These are phyloP conservation scores for Amphiduros pacificus DNA, from an alignment of 2,888 invertebrate species.

Conservation along the genomic window DNA sequence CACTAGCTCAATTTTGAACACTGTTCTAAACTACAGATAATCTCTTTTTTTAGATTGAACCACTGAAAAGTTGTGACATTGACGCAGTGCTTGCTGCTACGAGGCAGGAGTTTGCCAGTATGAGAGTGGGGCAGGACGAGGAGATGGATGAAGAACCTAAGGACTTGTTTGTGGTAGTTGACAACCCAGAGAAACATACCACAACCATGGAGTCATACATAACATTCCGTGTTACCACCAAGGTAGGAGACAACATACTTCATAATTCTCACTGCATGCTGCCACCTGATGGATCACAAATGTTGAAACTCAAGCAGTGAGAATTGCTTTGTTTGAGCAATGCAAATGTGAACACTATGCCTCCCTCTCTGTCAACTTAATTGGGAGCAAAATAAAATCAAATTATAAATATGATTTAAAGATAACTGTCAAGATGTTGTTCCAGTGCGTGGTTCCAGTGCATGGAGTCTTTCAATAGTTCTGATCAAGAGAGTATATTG, in stretches of 20 bases:
- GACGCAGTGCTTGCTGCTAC: slow-evolving; percentile 12
- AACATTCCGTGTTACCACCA: slow-evolving; percentile 71
- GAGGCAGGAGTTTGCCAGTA: slow-evolving; percentile 14
- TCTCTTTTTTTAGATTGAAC: slow-evolving; percentile 3
- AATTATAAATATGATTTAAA: too few relatives aligned
- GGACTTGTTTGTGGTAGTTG: slow-evolving; percentile 71
- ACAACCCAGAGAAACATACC: slow-evolving; percentile 74
- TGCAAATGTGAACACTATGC: too few relatives aligned
- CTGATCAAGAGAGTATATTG: too few relatives aligned
- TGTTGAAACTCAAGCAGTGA: too few relatives aligned
- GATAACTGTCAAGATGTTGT: too few relatives aligned
- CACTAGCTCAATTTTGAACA: background rate
- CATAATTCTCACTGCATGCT: too few relatives aligned
- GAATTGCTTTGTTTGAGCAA: too few relatives aligned
- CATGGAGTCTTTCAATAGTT: too few relatives aligned
- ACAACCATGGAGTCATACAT: slow-evolving; percentile 74
- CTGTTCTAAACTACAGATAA: background rate
- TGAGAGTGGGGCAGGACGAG: slow-evolving; percentile 40
- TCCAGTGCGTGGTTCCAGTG: too few relatives aligned
- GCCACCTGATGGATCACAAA: too few relatives aligned
- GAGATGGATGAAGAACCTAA: slow-evolving; percentile 50
- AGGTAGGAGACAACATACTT: slow-evolving; percentile 39
- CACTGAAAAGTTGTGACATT: slow-evolving; percentile 10
- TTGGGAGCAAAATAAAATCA: too few relatives aligned
- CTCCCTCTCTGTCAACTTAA: too few relatives aligned